These are phyloP conservation scores for Epistrophe grossulariae DNA, from an alignment of 2,888 invertebrate genomes.

Conservation along the genomic window DNA sequence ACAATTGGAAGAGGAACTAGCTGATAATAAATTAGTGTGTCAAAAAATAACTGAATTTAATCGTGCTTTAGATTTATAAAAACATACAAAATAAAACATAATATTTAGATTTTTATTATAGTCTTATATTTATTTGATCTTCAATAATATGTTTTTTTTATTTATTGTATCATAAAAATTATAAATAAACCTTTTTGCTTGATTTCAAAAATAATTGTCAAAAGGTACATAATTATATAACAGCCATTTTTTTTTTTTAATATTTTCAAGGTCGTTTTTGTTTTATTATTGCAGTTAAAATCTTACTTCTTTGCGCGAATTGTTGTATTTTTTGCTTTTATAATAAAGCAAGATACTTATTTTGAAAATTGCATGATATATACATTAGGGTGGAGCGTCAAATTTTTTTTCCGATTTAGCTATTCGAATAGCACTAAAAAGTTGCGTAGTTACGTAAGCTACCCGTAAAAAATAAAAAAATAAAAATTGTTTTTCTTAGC, in stretches of 20 bases:
- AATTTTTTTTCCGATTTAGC: no score
- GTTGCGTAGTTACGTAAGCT: no score
- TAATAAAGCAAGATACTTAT: no score
- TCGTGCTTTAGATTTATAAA: conserved; percentile 77
- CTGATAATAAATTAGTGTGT: conserved; percentile 80
- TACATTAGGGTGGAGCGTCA: no score
- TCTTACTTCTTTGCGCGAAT: not conserved
- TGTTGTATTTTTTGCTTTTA: not conserved
- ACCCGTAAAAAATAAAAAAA: no score
- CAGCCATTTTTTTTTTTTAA: no score
- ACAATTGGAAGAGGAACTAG: conserved; percentile 80
- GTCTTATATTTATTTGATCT: not conserved
- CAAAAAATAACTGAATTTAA: conserved; percentile 82
- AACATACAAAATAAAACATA: not conserved
- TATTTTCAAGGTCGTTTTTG: no score
- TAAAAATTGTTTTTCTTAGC: no score
- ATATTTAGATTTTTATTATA: not conserved
- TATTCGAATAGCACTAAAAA: no score
- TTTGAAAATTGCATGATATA: no score
- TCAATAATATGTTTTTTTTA: not conserved
- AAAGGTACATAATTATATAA: no score
- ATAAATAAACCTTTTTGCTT: not conserved
- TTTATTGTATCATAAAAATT: conserved; percentile 1
- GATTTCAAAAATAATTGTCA: not conserved
- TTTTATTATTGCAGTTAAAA: no score